These are phyloP conservation scores for Eurystomus gularis DNA, from an alignment of 2,113 vertebrate species.

Conservation along the genomic window DNA sequence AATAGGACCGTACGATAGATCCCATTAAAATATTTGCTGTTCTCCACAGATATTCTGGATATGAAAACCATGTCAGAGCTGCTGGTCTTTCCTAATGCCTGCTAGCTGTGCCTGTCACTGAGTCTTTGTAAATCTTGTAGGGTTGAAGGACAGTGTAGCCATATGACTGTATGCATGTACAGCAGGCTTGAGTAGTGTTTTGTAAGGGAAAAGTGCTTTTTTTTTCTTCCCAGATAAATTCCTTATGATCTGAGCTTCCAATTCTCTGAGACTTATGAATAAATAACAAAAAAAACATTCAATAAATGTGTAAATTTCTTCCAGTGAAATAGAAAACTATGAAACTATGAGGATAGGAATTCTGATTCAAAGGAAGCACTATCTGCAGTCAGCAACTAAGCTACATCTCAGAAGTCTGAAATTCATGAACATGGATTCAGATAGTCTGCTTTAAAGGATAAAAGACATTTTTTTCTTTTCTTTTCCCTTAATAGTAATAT, in stretches of 20 bases:
- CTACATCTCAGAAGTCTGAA: background rate
- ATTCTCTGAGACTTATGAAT: background rate
- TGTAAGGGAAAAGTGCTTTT: background rate
- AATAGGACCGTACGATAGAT: background rate
- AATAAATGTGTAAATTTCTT: background rate
- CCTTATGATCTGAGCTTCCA: background rate
- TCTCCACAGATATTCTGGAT: background rate
- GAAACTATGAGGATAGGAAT: background rate
- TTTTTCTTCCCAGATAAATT: background rate
- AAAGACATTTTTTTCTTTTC: background rate
- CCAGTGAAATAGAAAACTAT: background rate
- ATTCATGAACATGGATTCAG: background rate
- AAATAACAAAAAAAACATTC: background rate
- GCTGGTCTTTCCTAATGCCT: background rate
- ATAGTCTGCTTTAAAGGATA: background rate
- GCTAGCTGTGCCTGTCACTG: background rate
- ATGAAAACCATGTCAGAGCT: background rate
- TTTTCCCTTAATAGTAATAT: background rate
- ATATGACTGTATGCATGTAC: background rate
- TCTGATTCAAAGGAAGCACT: background rate
- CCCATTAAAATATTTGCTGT: background rate
- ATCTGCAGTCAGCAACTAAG: background rate
- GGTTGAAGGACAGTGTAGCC: background rate
- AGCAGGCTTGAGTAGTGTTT: background rate
- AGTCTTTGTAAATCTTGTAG: background rate